Conservation (phyloP, 2,797 vertebrate genomes). For the Pseudochaenichthys georgianus region DNA sequence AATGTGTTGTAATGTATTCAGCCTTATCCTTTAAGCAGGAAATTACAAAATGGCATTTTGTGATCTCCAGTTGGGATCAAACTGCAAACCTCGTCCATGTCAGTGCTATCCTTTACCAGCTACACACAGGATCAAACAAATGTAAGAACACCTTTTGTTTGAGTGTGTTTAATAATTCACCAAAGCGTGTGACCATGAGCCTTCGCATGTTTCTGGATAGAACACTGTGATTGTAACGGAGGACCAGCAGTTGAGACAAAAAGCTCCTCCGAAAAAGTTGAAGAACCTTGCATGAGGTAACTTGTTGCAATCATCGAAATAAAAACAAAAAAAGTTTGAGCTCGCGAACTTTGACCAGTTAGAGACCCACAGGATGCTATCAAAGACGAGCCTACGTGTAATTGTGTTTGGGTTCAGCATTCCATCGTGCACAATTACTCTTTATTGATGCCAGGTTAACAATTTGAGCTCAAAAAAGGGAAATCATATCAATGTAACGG, state of each 20-base stretch:
- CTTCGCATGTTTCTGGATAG: slow-evolving; percentile 26
- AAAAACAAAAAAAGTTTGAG: slow-evolving; percentile 43
- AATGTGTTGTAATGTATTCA: background rate
- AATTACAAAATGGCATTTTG: background rate
- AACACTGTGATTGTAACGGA: slow-evolving; percentile 22
- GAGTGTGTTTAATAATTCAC: slow-evolving; percentile 39
- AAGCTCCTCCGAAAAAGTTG: slow-evolving; percentile 28
- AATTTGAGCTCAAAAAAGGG: background rate
- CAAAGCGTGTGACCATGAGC: slow-evolving; percentile 8
- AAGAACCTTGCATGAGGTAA: slow-evolving; percentile 66
- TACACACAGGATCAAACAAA: slow-evolving; percentile 6
- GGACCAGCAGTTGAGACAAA: slow-evolving; percentile 38
- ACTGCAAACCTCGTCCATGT: background rate
- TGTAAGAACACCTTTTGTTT: slow-evolving; percentile 40
- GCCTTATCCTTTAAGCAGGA: background rate
- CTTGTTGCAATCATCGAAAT: slow-evolving; percentile 55
- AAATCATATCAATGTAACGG: slow-evolving; percentile 23
- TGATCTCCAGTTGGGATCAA: background rate
- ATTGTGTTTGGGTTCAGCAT: slow-evolving; percentile 38
- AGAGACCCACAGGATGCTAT: slow-evolving; percentile 53
- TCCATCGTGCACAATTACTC: slow-evolving; percentile 28
- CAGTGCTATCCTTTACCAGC: background rate
- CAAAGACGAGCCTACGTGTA: slow-evolving; percentile 24
- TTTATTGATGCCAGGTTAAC: slow-evolving; percentile 10
- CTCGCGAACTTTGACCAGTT: slow-evolving; percentile 49